These are phyloP conservation scores for Leptosomus discolor DNA, from an alignment of 2,113 vertebrate genomes.

Conservation along the genomic window DNA sequence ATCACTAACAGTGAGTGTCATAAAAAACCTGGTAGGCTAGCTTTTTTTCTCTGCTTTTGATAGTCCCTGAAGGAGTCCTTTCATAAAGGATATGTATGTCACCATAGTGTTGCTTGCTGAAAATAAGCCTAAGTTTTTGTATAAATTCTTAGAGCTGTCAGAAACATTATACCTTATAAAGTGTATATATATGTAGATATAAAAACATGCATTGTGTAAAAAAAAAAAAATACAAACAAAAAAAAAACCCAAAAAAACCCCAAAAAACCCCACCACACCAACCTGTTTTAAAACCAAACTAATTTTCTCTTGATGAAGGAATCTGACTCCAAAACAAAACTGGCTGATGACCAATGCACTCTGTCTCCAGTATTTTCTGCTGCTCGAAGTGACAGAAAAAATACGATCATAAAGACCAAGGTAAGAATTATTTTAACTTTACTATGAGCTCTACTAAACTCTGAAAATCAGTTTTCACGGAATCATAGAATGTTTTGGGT, in stretches of 20 bases:
- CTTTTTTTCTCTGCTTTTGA: not conserved
- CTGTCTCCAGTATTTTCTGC: not conserved
- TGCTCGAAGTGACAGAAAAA: constrained; percentile 15
- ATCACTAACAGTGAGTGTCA: not conserved
- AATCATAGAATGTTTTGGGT: no score
- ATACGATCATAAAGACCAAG: constrained; percentile 39
- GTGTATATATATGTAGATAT: not conserved
- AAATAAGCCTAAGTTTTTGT: not conserved
- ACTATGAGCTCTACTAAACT: not conserved
- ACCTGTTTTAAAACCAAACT: not conserved
- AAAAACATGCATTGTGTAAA: not conserved
- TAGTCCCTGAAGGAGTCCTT: not conserved
- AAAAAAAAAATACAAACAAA: no score
- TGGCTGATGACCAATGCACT: not conserved
- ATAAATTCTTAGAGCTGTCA: not conserved
- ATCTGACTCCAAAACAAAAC: constrained; percentile 24
- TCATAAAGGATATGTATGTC: not conserved
- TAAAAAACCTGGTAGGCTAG: not conserved
- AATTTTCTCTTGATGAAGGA: constrained; percentile 58
- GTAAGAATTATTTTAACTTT: constrained; percentile 52
- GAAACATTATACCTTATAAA: not conserved
- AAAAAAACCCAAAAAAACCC: no score
- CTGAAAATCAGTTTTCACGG: not conserved
- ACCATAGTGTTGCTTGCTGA: not conserved
- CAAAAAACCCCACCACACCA: not conserved